Base-by-base conservation (phyloP, 2,113 vertebrate genomes). In the Saguinus midas region DNA sequence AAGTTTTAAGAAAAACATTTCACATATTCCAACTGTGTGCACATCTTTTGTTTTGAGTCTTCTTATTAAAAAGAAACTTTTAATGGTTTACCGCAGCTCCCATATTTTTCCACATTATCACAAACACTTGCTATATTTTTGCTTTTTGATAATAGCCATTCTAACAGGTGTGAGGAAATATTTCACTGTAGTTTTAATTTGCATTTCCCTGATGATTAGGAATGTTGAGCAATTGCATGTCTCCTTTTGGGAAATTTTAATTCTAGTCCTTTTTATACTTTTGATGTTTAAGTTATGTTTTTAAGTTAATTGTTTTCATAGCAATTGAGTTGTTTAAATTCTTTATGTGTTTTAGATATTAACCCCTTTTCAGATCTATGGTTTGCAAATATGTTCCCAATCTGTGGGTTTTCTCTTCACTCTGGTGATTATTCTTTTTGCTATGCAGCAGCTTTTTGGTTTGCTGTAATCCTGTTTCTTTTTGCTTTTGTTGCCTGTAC, bases 1-100 rank as follows among this genome's bases (percentile, higher is more conserved):
- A 89, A 12, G 23, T 91, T 83, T 80, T 23, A 75, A 3, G 43
- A 79, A 73, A 73, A 37, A 40, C 70, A 40, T 73, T 73, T 23
- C 3, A 87, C 21, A 35, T 57, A 25, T 20, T 64, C 6, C 66
- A 94, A 29, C 95, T 83, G 68, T 72, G 64, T 78, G 4, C 11
- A 70, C 5, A 52, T 72, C 16, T 17, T 89, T 95, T 91, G 35
- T 45, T 95, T 91, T 95, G 78, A 94, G 91, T 5, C 32, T 83
- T 85, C 35, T 70, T 45, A 94, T 78, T 14, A 17, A 89, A 73
- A 89, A 84, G 37, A 88, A 66, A 1, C 45, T 18, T 88, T 83
- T n/a, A 58, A 27, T 1, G 48, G 9, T 70, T 11, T 45, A 40
- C 12, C 17, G 25, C 0, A 1, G 5, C 70, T 80, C 4, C 35